Evolutionary conservation across 2,888 invertebrate genomes (phyloP).

Genomic region (Ormyrus nitidulus): DNA sequence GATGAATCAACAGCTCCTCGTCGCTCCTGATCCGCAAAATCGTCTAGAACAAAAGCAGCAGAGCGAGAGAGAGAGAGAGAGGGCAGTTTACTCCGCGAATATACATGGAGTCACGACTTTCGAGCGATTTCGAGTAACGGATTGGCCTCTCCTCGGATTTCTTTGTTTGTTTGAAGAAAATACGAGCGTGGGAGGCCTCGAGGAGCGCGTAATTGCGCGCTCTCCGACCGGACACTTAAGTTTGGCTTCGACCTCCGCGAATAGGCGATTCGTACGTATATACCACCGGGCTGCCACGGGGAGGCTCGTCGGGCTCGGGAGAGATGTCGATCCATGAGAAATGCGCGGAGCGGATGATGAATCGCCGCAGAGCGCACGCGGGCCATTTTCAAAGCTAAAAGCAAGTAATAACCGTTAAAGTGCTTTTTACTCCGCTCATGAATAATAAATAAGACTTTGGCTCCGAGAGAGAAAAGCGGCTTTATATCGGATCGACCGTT

Average conservation of each 20-base stretch:
- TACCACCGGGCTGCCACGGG: neutral
- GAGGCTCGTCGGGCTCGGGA: neutral
- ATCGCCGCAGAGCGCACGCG: slow-evolving; percentile 15
- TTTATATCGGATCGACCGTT: neutral
- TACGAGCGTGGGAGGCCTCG: slow-evolving; percentile 52
- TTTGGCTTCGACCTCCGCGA: slow-evolving; percentile 28
- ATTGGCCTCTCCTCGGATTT: slow-evolving; percentile 28
- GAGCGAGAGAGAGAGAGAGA: too few relatives aligned
- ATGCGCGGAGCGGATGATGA: slow-evolving; percentile 44
- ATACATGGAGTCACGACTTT: slow-evolving; percentile 43
- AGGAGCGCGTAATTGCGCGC: slow-evolving; percentile 40
- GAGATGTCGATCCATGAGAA: slow-evolving; percentile 52
- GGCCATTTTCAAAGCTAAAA: slow-evolving; percentile 16
- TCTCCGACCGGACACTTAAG: slow-evolving; percentile 40
- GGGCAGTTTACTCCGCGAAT: slow-evolving; percentile 13
- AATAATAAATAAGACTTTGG: slow-evolving; percentile 48
- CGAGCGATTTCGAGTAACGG: slow-evolving; percentile 47
- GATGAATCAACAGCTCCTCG: slow-evolving; percentile 2
- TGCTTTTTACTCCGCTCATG: slow-evolving; percentile 43
- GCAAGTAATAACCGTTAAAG: slow-evolving; percentile 49
- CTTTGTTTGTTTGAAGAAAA: slow-evolving; percentile 55
- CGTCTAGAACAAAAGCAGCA: too few relatives aligned
- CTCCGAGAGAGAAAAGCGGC: neutral
- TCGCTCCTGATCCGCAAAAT: too few relatives aligned
- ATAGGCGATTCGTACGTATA: neutral